Percentiles rank a stretch among this genome's conserved stretches.
phyloP scores from a whole-genome alignment of 2,888 invertebrate species.

The Agriopis marginaria region DNA sequence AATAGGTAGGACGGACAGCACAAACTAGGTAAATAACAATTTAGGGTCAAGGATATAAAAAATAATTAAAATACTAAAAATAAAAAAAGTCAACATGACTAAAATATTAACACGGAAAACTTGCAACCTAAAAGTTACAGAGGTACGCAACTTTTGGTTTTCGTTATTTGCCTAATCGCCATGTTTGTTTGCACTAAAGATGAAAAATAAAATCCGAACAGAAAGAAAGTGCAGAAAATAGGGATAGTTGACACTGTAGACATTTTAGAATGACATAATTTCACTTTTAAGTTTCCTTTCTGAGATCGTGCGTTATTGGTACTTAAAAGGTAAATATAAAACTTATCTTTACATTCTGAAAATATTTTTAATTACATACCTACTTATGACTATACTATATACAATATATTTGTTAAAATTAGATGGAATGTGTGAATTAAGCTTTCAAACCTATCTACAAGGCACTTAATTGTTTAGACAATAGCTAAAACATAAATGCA shows the following conservation, averaged over 20 bases:
- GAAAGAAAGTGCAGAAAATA: background rate
- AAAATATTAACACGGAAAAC: background rate
- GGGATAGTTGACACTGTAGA: background rate
- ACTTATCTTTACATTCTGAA: background rate
- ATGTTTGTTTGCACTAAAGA: background rate
- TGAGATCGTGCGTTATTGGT: constrained; percentile 42
- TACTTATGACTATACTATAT: constrained; percentile 1
- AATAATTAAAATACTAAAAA: no score
- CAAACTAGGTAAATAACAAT: background rate
- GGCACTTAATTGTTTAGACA: constrained; percentile 48
- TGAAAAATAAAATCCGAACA: background rate
- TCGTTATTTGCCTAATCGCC: background rate
- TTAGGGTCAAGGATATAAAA: background rate
- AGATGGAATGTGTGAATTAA: constrained; percentile 25
- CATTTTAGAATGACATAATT: background rate
- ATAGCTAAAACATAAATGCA: constrained; percentile 38
- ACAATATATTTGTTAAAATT: constrained; percentile 18
- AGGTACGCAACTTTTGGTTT: background rate
- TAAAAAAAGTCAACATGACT: background rate
- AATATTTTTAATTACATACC: constrained; percentile 9
- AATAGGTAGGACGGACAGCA: background rate
- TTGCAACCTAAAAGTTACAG: background rate
- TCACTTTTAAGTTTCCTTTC: constrained; percentile 26
- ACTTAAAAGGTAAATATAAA: constrained; percentile 5
- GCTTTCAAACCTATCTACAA: constrained; percentile 42